Evolutionary conservation across 2,888 invertebrate genomes (phyloP), one percentile per base, ranked within the genome.

Genomic region (Metallyticus violacea): DNA sequence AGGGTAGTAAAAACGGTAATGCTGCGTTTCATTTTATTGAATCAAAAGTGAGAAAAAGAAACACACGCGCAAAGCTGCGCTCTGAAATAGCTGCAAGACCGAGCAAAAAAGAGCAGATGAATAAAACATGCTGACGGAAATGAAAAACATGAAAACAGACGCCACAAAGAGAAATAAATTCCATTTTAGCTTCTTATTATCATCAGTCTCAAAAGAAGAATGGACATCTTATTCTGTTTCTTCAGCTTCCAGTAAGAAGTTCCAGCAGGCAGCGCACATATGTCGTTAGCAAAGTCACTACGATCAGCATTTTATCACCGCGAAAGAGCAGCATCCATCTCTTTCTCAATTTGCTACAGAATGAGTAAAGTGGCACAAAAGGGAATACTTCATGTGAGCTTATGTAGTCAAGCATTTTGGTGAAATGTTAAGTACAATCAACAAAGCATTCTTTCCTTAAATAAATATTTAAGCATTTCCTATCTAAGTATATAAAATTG

Each of bases 81-180:
- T 62, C 40, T 15, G 40, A 62, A 62, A 15, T 25, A 30, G 30
- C 30, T 3, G 22, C 25, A 25, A 27, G 7, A 26, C 22, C 22
- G 30, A 29, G 7, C 28, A 26, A 30, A 82, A 40, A 25, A 25
- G 26, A 82, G 26, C 26, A 62, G 27, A 83, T 83, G 83, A 83
- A 83, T 83, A 83, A 83, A 77, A 77, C 83, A 83, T 83, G 7
- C 28, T 76, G 83, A 27, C 29, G 83, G 83, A 83, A 83, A 83
- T 83, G 77, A 77, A 83, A 83, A 83, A 77, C 83, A 83, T 77
- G 83, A 27, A 82, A 83, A 77, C 83, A 83, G 83, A 83, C 83
- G 83, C 83, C 83, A 28, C 83, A 28, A 77, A 83, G 77, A 77
- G 27, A 83, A 28, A 83, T 77, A 28, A 83, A 83, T 83, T 83